Evolutionary conservation across 2,113 vertebrate genomes (phyloP).

Genomic region (Phyllostomus hastatus): DNA sequence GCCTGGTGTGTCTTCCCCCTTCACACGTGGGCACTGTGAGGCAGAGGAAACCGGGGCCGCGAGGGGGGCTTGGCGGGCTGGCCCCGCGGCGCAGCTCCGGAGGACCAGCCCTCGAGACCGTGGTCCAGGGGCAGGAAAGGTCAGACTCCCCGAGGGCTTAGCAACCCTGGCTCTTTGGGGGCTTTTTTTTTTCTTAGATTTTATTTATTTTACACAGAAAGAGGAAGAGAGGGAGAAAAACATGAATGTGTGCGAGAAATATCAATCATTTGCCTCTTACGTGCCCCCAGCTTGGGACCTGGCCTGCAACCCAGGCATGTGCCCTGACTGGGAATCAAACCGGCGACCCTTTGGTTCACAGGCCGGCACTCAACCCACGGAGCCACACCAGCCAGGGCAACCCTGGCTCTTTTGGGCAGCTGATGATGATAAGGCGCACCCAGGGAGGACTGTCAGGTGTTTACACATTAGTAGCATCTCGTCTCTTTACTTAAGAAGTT

Average conservation of each 20-base stretch:
- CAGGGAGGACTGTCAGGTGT: background rate
- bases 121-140: background rate
- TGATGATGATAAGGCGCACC: background rate
- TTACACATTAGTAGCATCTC: background rate
- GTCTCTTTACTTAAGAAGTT: constrained; percentile 10
- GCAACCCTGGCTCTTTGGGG: background rate
- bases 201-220: no score
- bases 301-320: no score
- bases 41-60: background rate
- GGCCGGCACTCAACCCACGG: no score
- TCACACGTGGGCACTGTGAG: rapidly evolving
- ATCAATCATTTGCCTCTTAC: no score
- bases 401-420: background rate
- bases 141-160: background rate
- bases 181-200: no score
- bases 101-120: background rate
- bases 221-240: no score
- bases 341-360: no score
- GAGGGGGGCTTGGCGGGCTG: rapidly evolving
- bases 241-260: no score
- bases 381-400: no score
- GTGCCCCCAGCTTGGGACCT: no score
- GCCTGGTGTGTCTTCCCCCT: background rate
- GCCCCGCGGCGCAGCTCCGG: rapidly evolving
- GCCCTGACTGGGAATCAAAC: no score